Base-by-base conservation (phyloP, 2,797 vertebrate species). In the Myotis findleyi region DNA sequence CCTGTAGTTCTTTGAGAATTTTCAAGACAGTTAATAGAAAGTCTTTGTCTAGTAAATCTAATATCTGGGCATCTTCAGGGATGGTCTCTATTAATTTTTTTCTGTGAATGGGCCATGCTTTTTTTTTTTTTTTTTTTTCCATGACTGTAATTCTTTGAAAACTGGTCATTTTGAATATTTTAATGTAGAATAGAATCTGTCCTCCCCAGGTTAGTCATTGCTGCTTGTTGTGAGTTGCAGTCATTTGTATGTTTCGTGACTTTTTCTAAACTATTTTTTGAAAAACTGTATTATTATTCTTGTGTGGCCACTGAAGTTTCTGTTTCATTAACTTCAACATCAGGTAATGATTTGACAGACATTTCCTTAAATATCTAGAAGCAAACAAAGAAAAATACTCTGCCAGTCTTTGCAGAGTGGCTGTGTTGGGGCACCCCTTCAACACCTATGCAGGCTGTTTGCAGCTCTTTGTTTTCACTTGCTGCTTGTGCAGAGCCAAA, bases 231-330 rank as follows among this genome's bases (percentile, higher is more conserved):
- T 82, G 38, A 69, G 41, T 59, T 84, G 5, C 41, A 83, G n/a
- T 36, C 49, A 49, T 59, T 76, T 89, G 38, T 59, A 49, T 41
- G 38, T 83, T 84, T 51, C 33, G 18, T 84, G 38, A 69, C 53
- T 76, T 89, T 36, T 76, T 83, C 80, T 75, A 57, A 69, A 62
- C n/a, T 62, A 44, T 59, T 23, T 92, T 84, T 84, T 77, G 1
- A 89, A 88, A 89, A 51, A 77, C 33, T 41, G 30, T 75, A 44
- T 84, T 77, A 33, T 71, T 94, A n/a, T 30, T 69, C 62, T 92
- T 59, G 4, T 51, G 10, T 38, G 68, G 41, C 51, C n/a, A n/a
- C 51, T 33, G 14, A 69, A 27, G 53, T 41, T n/a, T 66, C 55
- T 77, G 14, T 77, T 84, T 77, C 27, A 59, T 59, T 59, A 30